Conservation (phyloP, 2,113 vertebrate genomes). For the Hippolais icterina region DNA sequence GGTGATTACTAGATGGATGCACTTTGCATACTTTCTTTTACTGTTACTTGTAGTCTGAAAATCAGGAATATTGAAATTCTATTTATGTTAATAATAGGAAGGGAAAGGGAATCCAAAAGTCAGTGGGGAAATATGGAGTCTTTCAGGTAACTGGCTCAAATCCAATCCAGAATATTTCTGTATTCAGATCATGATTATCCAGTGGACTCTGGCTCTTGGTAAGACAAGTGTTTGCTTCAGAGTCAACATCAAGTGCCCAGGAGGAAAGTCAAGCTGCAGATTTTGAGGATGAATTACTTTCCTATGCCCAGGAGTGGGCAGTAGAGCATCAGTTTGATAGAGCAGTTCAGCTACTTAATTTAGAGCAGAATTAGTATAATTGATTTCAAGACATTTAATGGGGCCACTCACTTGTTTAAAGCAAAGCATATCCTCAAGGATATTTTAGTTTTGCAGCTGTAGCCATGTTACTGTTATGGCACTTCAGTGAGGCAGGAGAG, state of each 20-base stretch:
- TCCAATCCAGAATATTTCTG: background rate
- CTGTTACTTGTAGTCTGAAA: background rate
- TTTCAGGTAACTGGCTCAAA: background rate
- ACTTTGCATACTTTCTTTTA: background rate
- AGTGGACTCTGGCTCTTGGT: background rate
- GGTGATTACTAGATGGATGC: background rate
- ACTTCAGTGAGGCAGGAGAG: background rate
- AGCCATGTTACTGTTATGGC: background rate
- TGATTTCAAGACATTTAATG: background rate
- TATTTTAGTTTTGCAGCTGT: background rate
- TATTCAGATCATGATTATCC: background rate
- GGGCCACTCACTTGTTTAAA: background rate
- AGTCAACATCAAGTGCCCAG: background rate
- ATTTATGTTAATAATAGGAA: background rate
- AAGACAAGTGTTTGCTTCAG: background rate
- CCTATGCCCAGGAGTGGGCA: conserved; percentile 31
- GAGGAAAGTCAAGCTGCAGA: background rate
- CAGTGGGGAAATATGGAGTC: background rate
- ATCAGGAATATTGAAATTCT: background rate
- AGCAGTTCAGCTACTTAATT: background rate
- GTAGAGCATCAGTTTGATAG: conserved; percentile 14
- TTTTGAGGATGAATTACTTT: background rate
- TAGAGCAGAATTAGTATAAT: background rate
- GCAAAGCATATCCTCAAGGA: background rate
- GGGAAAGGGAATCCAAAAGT: background rate